A percentile compares a stretch with the other conserved stretches of the same genome.
Evolutionary conservation across 2,888 invertebrate species (phyloP).

Genomic region (Ophion ellenae): DNA sequence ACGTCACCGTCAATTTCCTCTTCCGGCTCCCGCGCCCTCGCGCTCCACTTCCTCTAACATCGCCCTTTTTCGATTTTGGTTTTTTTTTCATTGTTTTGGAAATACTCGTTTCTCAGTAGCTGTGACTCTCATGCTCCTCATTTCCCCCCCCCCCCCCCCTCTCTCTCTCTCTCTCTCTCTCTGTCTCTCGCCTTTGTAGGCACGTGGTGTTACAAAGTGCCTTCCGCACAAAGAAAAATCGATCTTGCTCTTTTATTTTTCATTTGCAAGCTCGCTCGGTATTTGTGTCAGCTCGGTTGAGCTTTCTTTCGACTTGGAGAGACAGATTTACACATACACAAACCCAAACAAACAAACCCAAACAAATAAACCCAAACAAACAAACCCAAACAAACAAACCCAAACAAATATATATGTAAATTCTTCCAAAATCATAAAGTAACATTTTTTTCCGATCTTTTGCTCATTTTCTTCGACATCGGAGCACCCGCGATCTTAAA

Average conservation of each 20-base stretch:
- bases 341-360: no score
- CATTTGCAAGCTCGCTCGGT: background rate
- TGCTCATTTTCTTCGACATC: no score
- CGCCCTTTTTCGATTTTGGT: background rate
- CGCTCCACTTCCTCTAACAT: conserved; percentile 49
- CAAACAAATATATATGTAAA: no score
- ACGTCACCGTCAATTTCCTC: conserved; percentile 67
- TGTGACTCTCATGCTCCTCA: background rate
- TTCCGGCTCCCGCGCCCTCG: conserved; percentile 53
- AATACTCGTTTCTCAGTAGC: conserved; percentile 9
- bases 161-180: background rate
- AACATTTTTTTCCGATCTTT: no score
- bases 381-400: no score
- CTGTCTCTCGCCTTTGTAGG: conserved; percentile 1
- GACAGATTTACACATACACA: background rate
- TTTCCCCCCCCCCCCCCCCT: background rate
- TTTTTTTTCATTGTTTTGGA: background rate
- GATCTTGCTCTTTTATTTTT: conserved; percentile 39
- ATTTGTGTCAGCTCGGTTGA: conserved; percentile 15
- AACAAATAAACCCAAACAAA: no score
- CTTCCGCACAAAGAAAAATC: conserved; percentile 43
- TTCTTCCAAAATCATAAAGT: no score
- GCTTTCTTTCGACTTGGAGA: background rate
- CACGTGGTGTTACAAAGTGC: conserved; percentile 14
- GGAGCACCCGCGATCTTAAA: no score